Evolutionary conservation across 2,797 vertebrate species (phyloP), one percentile per base, ranked within the genome.

Genomic region (Ctenosaura bakeri): DNA sequence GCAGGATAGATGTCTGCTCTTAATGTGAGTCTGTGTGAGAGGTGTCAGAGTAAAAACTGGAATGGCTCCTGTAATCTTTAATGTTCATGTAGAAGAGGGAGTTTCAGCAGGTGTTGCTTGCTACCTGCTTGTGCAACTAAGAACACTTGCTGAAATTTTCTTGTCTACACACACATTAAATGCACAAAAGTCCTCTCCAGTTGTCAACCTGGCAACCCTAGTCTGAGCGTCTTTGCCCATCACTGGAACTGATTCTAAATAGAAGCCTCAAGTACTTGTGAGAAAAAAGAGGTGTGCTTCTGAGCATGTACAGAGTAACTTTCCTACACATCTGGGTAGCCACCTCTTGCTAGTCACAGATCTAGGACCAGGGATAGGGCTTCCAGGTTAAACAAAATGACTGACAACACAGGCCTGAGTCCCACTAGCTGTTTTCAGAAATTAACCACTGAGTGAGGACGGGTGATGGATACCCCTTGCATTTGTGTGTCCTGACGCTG

Each of bases 361-460:
- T 62, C 6, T 89, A 22, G 52, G 52, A 74, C 29, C 35, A 32
- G 5, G 29, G 1, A 42, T 20, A 32, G 35, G 22, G 14, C 59
- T 89, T 85, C 62, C 50, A 85, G 62, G 26, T 80, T 56, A 79
- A 66, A 66, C 7, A 66, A 66, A 66, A 85, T 69, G 29, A 71
- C 42, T 71, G 73, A 76, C 64, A 66, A 66, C 7, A 38, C 20
- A 46, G 76, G 74, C 38, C 38, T 22, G n/a, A 38, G 38, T 50
- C 13, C 69, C 79, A 83, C 64, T 24, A 8, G 20, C 42, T 6
- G 12, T 38, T 52, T 83, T 82, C 56, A 8, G 54, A 83, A 54
- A 83, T 18, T 42, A 87, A 56, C 7, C 16, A 64, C 24, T 38
- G 38, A 18, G 69, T 20, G 76, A 4, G 22, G 52, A 46, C 38